Percentiles rank a stretch among this genome's conserved stretches.
phyloP scores from a whole-genome alignment of 1,140 invertebrate species.

The Coelopa frigida region DNA sequence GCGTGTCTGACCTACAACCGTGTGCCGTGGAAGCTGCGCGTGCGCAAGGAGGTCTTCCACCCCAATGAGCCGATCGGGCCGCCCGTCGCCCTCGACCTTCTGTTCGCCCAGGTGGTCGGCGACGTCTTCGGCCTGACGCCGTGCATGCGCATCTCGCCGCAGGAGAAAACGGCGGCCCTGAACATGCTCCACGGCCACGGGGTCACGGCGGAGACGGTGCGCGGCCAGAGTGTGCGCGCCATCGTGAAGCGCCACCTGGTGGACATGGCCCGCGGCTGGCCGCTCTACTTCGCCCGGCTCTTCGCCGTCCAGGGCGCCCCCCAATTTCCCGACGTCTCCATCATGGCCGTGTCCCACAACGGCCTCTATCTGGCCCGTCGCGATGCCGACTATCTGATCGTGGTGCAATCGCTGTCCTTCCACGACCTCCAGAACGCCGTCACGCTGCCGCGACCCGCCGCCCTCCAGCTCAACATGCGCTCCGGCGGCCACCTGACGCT shows the following conservation, averaged over 20 bases:
- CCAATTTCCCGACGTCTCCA: conserved; percentile 57
- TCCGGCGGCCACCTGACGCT: conserved; percentile 72
- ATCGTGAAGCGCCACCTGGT: conserved; percentile 84
- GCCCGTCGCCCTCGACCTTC: conserved; percentile 75
- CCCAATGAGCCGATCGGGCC: conserved; percentile 80
- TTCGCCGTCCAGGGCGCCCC: conserved; percentile 77
- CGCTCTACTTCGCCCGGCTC: conserved; percentile 85
- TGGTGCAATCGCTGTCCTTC: conserved; percentile 53
- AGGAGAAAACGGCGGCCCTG: conserved; percentile 74
- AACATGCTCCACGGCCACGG: conserved; percentile 79
- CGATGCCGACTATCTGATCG: conserved; percentile 54
- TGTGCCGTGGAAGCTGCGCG: conserved; percentile 81
- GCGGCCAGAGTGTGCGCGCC: conserved; percentile 64
- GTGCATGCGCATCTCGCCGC: conserved; percentile 73
- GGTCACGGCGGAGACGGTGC: conserved; percentile 64
- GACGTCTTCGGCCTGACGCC: conserved; percentile 72
- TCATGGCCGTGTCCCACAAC: conserved; percentile 81
- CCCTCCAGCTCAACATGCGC: conserved; percentile 64
- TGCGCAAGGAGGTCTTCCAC: conserved; percentile 91
- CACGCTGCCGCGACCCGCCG: conserved; percentile 52
- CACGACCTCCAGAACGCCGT: conserved; percentile 50
- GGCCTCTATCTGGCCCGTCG: conserved; percentile 66
- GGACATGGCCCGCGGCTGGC: conserved; percentile 86
- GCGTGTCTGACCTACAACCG: conserved; percentile 81
- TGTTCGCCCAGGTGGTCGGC: conserved; percentile 83